Evolutionary conservation across 2,888 invertebrate species (phyloP), one percentile per base, ranked within the genome.

Genomic region (Chymomyza procnemis): DNA sequence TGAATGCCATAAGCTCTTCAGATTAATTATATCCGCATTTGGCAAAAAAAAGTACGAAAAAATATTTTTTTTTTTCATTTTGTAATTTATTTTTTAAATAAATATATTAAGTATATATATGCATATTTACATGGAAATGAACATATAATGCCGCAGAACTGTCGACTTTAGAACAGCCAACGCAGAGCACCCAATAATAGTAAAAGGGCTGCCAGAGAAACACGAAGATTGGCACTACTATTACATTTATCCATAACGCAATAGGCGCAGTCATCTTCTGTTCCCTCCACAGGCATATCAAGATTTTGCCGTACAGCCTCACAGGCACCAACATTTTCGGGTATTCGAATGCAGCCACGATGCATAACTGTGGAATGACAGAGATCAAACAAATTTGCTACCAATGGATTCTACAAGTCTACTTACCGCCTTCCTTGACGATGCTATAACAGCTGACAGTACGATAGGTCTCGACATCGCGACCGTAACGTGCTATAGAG

Each of bases 181-280:
- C 16, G 30, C 16, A 56, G 56, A 2, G 34, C 30, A 26, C 67
- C 69, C 21, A 84, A 59, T 26, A 83, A 62, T 14, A 84, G 67
- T 14, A 87, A 21, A 48, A 88, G 19, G 0, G 74, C 62, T 9
- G 69, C 64, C 18, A 81, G 12, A 3, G 89, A 87, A 1, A 82
- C 30, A 16, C 71, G 66, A 0, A 81, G 30, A 8, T 66, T 67
- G 16, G 74, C 66, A 66, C 85, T 75, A 26, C 86, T 75, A 64
- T 89, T 89, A 69, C 89, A 90, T 1, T 64, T 69, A 66, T 83
- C 69, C 12, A 21, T 64, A 9, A 73, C 30, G 34, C 89, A 89
- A 8, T 79, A 66, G 12, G 70, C 12, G 56, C 89, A 89, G 30
- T 56, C 56, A 14, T 56, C 30, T 0, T 21, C 21, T 18, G 1